phyloP scores from a whole-genome alignment of 2,113 vertebrate genomes.

The Acrocephalus kingi region DNA sequence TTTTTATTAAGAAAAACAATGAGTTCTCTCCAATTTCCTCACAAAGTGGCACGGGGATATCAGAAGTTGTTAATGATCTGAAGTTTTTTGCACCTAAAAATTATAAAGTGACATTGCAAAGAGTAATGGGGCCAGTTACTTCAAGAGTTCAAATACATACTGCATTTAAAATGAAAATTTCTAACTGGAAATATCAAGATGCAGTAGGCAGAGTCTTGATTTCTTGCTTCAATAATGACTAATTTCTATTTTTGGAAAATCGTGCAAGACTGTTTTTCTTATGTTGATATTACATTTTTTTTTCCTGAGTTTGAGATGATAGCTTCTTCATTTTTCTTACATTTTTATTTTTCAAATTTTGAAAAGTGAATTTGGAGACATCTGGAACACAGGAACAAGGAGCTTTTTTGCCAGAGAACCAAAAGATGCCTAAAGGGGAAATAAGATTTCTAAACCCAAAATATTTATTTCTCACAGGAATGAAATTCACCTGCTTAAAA shows the following conservation, averaged over 20 bases:
- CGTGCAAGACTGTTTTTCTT: background rate
- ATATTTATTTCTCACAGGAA: background rate
- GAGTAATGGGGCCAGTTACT: background rate
- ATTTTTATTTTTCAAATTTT: background rate
- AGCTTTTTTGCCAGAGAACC: background rate
- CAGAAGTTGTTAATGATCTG: background rate
- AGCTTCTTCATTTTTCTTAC: background rate
- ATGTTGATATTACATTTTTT: background rate
- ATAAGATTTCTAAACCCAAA: background rate
- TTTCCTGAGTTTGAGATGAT: background rate
- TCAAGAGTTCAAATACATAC: background rate
- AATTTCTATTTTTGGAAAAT: background rate
- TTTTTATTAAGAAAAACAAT: background rate
- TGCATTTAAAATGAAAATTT: background rate
- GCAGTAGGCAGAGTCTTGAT: background rate
- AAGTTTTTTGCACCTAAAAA: background rate
- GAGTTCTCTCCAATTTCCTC: background rate
- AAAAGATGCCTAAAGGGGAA: background rate
- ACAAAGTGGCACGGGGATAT: background rate
- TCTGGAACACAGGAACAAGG: background rate
- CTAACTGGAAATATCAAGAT: background rate
- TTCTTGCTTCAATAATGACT: background rate
- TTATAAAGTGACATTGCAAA: background rate
- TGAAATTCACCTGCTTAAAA: background rate
- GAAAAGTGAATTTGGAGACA: background rate